A percentile compares a stretch with the other conserved stretches of the same genome.
phyloP scores from a whole-genome alignment of 2,113 vertebrate genomes.

The Sclerurus mexicanus region DNA sequence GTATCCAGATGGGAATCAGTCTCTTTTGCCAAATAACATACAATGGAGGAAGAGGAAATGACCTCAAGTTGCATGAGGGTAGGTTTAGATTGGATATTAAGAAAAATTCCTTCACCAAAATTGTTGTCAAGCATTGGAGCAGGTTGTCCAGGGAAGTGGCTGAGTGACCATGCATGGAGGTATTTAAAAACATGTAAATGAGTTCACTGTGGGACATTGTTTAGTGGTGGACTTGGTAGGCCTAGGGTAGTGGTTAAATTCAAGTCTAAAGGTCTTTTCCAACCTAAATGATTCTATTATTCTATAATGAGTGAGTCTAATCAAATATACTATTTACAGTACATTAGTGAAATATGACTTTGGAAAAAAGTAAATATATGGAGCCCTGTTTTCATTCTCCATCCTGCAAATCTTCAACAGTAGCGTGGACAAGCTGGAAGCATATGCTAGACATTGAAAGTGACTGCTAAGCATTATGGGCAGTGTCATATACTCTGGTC shows the following conservation, averaged over 20 bases:
- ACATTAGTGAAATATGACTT: neutral
- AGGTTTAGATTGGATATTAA: neutral
- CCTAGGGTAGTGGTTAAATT: neutral
- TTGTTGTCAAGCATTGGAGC: neutral
- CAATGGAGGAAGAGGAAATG: neutral
- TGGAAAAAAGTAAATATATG: neutral
- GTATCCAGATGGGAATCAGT: accelerated
- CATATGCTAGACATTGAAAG: neutral
- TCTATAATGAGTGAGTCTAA: neutral
- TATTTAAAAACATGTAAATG: neutral
- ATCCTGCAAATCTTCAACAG: neutral
- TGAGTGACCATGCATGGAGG: neutral
- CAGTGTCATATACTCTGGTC: neutral
- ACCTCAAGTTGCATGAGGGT: neutral
- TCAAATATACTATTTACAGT: neutral
- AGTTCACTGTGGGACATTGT: neutral
- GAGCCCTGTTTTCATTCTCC: neutral
- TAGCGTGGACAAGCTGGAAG: neutral
- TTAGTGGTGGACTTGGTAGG: neutral
- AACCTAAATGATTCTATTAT: neutral
- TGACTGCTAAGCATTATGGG: neutral
- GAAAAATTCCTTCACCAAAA: neutral
- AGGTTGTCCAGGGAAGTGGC: neutral
- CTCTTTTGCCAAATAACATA: neutral
- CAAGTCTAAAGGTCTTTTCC: neutral